Conservation (phyloP, 2,888 invertebrate genomes). For the Tinea semifulvella region DNA sequence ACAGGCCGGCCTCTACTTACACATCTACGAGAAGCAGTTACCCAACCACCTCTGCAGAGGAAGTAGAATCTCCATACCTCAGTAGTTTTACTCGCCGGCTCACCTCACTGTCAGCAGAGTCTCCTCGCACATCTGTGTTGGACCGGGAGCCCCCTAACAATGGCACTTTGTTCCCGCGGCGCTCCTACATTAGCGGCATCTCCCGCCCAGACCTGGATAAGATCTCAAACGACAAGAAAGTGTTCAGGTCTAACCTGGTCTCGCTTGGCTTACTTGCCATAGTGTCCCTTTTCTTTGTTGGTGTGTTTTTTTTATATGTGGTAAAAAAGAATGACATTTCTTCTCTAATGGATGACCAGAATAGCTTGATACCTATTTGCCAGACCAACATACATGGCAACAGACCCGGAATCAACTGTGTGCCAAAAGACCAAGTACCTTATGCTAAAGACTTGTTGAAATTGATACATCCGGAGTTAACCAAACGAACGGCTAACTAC, state of each 20-base stretch:
- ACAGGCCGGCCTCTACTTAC: slow-evolving; percentile 42
- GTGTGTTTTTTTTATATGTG: slow-evolving; percentile 73
- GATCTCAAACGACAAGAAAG: slow-evolving; percentile 50
- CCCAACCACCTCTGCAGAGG: slow-evolving; percentile 48
- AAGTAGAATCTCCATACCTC: slow-evolving; percentile 73
- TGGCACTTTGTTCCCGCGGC: slow-evolving; percentile 41
- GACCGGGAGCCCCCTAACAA: slow-evolving; percentile 46
- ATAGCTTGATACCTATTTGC: slow-evolving; percentile 68
- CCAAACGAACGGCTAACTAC: slow-evolving; percentile 62
- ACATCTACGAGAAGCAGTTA: slow-evolving; percentile 39
- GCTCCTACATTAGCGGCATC: slow-evolving; percentile 46
- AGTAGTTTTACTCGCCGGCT: slow-evolving; percentile 75
- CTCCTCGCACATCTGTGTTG: slow-evolving; percentile 33
- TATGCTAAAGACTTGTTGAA: slow-evolving; percentile 72
- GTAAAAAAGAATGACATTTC: slow-evolving; percentile 70
- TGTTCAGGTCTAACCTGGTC: slow-evolving; percentile 69
- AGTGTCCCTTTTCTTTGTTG: slow-evolving; percentile 71
- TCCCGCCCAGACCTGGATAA: slow-evolving; percentile 48
- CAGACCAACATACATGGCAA: slow-evolving; percentile 56
- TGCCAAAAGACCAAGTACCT: slow-evolving; percentile 68
- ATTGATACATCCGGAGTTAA: slow-evolving; percentile 71
- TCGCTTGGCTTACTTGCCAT: slow-evolving; percentile 70
- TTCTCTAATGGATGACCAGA: slow-evolving; percentile 59
- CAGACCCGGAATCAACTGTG: slow-evolving; percentile 70
- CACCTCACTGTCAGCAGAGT: slow-evolving; percentile 53